A percentile compares a stretch with the other conserved stretches of the same genome.
Conservation (phyloP, 2,797 vertebrate species). For the Holocentrus rufus region DNA sequence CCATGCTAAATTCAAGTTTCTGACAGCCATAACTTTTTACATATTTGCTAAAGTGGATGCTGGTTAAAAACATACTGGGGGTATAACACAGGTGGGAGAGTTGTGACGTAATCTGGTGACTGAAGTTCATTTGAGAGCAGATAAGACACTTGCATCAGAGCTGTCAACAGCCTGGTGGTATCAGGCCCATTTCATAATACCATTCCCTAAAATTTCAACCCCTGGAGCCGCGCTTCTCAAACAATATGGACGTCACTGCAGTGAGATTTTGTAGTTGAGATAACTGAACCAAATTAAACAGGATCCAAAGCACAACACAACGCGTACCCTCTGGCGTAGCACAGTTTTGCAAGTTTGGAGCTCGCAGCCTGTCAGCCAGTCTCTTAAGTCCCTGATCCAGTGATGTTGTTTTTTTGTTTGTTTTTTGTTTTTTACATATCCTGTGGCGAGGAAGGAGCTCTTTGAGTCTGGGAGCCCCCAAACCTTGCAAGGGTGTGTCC, state of each 20-base stretch:
- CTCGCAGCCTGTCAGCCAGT: too few relatives aligned
- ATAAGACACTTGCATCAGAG: conserved; percentile 72
- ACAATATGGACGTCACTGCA: background rate
- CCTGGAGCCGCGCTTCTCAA: background rate
- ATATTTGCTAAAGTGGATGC: background rate
- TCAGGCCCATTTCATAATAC: conserved; percentile 45
- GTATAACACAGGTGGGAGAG: background rate
- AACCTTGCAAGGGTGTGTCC: too few relatives aligned
- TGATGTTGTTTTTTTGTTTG: too few relatives aligned
- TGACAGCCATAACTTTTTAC: background rate
- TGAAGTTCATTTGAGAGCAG: conserved; percentile 74
- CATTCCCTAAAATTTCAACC: background rate
- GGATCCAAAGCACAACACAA: too few relatives aligned
- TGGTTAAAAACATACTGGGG: background rate
- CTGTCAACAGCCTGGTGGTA: conserved; percentile 41
- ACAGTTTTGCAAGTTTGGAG: too few relatives aligned
- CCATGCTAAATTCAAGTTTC: background rate
- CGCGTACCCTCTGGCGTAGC: too few relatives aligned
- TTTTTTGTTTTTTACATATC: too few relatives aligned
- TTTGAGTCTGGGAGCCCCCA: too few relatives aligned
- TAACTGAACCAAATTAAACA: too few relatives aligned
- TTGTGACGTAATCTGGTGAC: conserved; percentile 62
- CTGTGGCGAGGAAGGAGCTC: too few relatives aligned
- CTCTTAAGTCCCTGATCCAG: too few relatives aligned
- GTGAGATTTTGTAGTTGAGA: background rate